Evolutionary conservation across 2,888 invertebrate genomes (phyloP), one percentile per base, ranked within the genome.

Genomic region (Acrobasis consociella): DNA sequence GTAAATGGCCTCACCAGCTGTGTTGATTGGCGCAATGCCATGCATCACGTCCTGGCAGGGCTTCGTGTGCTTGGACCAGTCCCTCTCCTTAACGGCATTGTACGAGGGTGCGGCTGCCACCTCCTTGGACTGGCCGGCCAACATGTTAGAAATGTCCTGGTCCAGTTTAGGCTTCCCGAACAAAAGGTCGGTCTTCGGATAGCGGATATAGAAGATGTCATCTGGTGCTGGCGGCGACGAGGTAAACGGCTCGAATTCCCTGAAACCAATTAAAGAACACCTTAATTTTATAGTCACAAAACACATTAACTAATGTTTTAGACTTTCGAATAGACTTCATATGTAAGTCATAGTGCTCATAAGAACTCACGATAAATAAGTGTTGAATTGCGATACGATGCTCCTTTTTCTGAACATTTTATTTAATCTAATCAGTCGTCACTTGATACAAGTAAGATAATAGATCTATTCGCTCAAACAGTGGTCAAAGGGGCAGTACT

Each of bases 211-310:
- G 82, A 95, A 95, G 81, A 96, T 56, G 13, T 56, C 56, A 2
- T 56, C 94, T 2, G 96, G 96, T 22, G 96, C 94, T 1, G 96
- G 96, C 17, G 96, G 96, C 16, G 96, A 96, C 70, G 80, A 79
- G 39, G 91, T 83, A 67, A 93, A 93, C 42, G 89, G 87, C 68
- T 93, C 92, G 68, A 89, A 93, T 58, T 91, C 93, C 73, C 93
- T 93, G 87, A 16, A 62, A 56, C 17, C 16, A 55, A 55, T 55
- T 22, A 55, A 60, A 51, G 2, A 46, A 37, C 62, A 65, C 46
- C 60, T 65, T 64, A 52, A 58, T 15, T 22, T 22, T 49, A 49
- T 0, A 5, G 37, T 49, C 31, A 51, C 22, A 11, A 22, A 22
- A 38, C 53, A 11, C 37, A 53, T 53, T 53, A 2, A 11, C 10